A percentile compares a stretch with the other conserved stretches of the same genome.
Evolutionary conservation across 2,888 invertebrate genomes (phyloP).

Genomic region (Tetropium fuscum): DNA sequence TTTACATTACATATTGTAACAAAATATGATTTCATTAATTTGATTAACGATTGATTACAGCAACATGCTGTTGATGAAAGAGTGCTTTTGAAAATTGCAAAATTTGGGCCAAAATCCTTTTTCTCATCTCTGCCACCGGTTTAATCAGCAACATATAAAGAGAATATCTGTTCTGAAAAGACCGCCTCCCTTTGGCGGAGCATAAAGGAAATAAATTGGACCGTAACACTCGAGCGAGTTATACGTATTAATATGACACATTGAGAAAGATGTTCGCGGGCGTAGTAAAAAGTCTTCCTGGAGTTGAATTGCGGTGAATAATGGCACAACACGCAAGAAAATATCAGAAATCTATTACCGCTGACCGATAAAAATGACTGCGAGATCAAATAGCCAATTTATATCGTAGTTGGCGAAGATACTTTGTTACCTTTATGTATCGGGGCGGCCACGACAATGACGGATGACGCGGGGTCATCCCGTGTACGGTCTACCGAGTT

Average conservation of each 20-base stretch:
- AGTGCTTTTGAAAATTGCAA: too few relatives aligned
- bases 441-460: constrained; percentile 54
- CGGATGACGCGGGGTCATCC: constrained; percentile 51
- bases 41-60: too few relatives aligned
- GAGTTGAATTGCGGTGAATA: constrained; percentile 50
- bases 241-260: constrained; percentile 35
- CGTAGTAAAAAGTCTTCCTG: constrained; percentile 38
- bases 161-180: too few relatives aligned
- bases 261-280: constrained; percentile 37
- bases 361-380: constrained; percentile 57
- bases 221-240: constrained; percentile 30
- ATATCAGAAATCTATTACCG: constrained; percentile 56
- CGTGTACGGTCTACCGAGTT: constrained; percentile 48
- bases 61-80: too few relatives aligned
- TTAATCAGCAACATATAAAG: too few relatives aligned
- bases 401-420: constrained; percentile 52
- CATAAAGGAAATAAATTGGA: constrained; percentile 13
- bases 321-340: constrained; percentile 51
- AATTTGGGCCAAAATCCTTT: too few relatives aligned
- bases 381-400: constrained; percentile 59
- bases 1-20: too few relatives aligned
- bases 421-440: constrained; percentile 58
- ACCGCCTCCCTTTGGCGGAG: neutral
- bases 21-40: too few relatives aligned
- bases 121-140: too few relatives aligned